A percentile compares a stretch with the other conserved stretches of the same genome.
Conservation (phyloP, 2,888 invertebrate genomes). For the Apamea epomidion region DNA sequence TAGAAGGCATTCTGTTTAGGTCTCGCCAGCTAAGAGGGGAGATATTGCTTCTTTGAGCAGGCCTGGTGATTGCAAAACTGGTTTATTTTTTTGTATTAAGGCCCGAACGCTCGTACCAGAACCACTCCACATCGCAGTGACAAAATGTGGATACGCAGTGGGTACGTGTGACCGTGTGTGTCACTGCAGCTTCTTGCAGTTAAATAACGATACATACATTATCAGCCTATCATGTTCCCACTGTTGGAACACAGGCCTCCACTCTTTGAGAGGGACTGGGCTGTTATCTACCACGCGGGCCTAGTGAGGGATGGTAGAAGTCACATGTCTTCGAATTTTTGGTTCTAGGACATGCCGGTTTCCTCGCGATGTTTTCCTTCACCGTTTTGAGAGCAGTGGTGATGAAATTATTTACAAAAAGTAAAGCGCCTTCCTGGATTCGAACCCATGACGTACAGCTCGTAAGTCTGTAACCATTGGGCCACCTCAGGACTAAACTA, state of each 20-base stretch:
- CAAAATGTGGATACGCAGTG: neutral
- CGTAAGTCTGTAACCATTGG: neutral
- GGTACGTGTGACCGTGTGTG: neutral
- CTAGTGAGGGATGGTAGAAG: too few relatives aligned
- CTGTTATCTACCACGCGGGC: too few relatives aligned
- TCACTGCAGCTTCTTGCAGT: neutral
- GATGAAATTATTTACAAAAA: neutral
- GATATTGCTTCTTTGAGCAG: constrained; percentile 25
- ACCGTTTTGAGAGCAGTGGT: neutral
- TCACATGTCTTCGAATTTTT: neutral
- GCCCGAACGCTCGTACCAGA: neutral
- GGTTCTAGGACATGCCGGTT: neutral
- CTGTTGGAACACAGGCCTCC: too few relatives aligned
- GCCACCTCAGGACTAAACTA: too few relatives aligned
- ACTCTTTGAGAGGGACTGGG: too few relatives aligned
- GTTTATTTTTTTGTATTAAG: neutral
- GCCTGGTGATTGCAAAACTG: too few relatives aligned
- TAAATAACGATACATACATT: neutral
- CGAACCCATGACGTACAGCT: neutral
- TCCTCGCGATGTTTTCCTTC: neutral
- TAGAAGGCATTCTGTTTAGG: constrained; percentile 10
- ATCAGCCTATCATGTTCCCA: too few relatives aligned
- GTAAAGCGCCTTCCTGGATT: neutral
- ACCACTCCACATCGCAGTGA: neutral
- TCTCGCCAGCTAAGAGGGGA: neutral